phyloP scores from a whole-genome alignment of 53 echinoderm and acorn worm species.

The Zoroaster sp. region DNA sequence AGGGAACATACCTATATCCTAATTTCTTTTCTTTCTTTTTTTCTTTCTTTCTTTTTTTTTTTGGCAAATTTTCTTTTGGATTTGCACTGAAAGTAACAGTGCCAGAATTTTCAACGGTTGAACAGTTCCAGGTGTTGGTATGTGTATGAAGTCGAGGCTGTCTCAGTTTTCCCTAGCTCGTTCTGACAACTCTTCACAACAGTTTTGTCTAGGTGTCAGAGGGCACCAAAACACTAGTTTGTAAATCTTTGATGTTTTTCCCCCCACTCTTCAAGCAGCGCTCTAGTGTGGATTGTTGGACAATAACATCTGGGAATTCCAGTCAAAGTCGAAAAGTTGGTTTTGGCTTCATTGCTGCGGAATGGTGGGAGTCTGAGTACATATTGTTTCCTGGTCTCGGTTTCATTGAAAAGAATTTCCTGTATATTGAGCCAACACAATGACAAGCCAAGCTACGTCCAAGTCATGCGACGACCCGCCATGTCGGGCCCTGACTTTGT shows the following conservation, averaged over 20 bases:
- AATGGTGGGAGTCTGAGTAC: too few relatives aligned
- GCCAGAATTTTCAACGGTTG: not conserved
- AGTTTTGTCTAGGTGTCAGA: not conserved
- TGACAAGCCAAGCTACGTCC: not conserved
- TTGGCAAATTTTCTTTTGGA: not conserved
- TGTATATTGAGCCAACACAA: not conserved
- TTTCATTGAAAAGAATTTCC: not conserved
- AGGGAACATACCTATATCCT: too few relatives aligned
- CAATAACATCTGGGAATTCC: too few relatives aligned
- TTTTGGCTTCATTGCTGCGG: too few relatives aligned
- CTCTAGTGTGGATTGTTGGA: too few relatives aligned
- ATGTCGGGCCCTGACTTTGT: slow-evolving; percentile 5
- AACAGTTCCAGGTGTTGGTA: not conserved
- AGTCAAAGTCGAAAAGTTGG: too few relatives aligned
- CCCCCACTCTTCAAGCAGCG: too few relatives aligned
- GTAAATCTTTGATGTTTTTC: not conserved
- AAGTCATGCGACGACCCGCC: not conserved
- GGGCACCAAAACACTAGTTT: not conserved
- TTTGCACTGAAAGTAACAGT: not conserved
- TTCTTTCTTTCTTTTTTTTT: not conserved
- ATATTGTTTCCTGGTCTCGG: not conserved
- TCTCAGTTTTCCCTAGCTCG: not conserved
- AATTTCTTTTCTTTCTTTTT: not conserved
- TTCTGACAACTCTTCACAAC: not conserved
- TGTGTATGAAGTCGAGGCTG: not conserved